Base-by-base conservation (phyloP, 2,797 vertebrate genomes). In the Sebastes umbrosus region DNA sequence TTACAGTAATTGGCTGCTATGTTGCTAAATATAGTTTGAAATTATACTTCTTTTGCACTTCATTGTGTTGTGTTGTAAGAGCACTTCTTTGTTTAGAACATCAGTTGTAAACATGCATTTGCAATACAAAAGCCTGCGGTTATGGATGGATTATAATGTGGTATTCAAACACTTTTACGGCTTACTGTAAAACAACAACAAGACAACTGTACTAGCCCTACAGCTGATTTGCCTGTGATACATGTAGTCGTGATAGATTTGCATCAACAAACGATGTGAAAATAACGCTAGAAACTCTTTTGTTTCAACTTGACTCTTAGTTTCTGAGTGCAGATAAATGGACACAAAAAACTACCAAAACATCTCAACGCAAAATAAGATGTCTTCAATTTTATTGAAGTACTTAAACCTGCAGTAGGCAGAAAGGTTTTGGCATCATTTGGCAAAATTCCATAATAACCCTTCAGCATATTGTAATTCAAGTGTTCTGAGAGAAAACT, bases 171-270 rank as follows among this genome's bases (percentile, higher is more conserved):
- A 24, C 43, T 72, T 34, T 59, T 13, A 59, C 5, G 31, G 39
- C 14, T 18, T 10, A 22, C 31, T 31, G 16, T 73, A 25, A 75
- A 46, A 60, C 10, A 24, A 72, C 6, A 55, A 69, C 8, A 55
- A 24, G 20, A 31, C 43, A 69, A 18, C 57, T 63, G 67, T 66
- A n/a, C 14, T 3, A n/a, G 55, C 59, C 11, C 46, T 34, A 16
- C 18, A 65, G 73, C 59, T 84, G 34, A 84, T 87, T 83, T 90
- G 63, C 72, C 63, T 87, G 22, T 69, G 72, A 75, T 64, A 75
- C 39, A 73, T 25, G 8, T 32, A 25, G 31, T 62, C 16, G 1
- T 55, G n/a, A 75, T 20, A n/a, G 10, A 88, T 90, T 87, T 91
- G 77, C 82, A 84, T 88, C 39, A 66, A 72, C 24, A 86, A 81